These are phyloP conservation scores for Pecten maximus DNA, from an alignment of 2,888 invertebrate species.

Conservation along the genomic window DNA sequence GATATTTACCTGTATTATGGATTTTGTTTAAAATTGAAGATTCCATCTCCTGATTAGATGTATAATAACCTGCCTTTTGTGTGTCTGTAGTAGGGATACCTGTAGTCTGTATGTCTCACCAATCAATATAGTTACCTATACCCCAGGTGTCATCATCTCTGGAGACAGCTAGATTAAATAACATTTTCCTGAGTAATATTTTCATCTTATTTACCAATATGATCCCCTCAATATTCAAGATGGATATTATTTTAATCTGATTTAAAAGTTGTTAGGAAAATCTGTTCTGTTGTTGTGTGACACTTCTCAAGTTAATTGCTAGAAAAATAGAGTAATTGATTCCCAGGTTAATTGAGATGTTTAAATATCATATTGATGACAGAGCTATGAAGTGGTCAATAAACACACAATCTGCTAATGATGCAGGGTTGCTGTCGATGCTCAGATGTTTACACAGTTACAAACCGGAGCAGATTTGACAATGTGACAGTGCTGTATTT, in stretches of 20 bases:
- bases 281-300: not conserved
- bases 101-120: not conserved
- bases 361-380: not conserved
- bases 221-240: not conserved
- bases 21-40: not conserved
- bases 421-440: not conserved
- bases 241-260: not conserved
- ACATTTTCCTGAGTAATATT: not conserved
- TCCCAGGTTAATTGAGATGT: conserved; percentile 4
- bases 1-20: not conserved
- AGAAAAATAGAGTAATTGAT: not conserved
- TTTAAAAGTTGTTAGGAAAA: not conserved
- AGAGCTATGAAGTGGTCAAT: not conserved
- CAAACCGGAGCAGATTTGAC: conserved; percentile 1
- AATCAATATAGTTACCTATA: not conserved
- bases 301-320: conserved; percentile 6
- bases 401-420: not conserved
- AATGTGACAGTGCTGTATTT: not conserved
- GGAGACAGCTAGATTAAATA: not conserved
- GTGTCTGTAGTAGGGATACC: not conserved
- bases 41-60: not conserved
- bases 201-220: not conserved
- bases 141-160: not conserved
- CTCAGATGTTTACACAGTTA: not conserved
- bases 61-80: not conserved